Percentiles rank a stretch among this genome's conserved stretches.
Conservation (phyloP, 2,113 vertebrate species). For the Cyrtonyx montezumae region DNA sequence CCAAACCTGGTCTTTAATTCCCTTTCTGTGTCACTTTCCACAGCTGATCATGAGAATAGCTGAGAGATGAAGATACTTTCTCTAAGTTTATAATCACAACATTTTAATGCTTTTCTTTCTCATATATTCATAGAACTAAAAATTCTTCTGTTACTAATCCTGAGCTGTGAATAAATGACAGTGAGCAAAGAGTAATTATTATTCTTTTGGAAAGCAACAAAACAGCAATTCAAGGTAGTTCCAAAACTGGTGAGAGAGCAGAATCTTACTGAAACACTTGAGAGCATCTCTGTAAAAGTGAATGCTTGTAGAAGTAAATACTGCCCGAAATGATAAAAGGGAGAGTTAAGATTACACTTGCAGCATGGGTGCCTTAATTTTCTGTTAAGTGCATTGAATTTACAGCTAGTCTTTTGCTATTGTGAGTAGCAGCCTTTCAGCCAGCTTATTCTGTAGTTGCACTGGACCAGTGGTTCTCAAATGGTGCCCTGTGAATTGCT, state of each 20-base stretch:
- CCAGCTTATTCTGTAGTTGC: conserved; percentile 49
- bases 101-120: background rate
- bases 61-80: background rate
- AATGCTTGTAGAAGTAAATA: background rate
- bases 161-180: background rate
- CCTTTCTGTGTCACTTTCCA: background rate
- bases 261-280: background rate
- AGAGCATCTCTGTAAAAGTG: background rate
- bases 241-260: background rate
- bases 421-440: conserved; percentile 48
- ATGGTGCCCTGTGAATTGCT: background rate
- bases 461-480: conserved; percentile 62
- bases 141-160: background rate
- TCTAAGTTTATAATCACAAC: background rate
- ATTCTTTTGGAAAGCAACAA: background rate
- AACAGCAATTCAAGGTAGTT: background rate
- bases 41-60: background rate
- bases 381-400: conserved; percentile 36
- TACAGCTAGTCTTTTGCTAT: conserved; percentile 47
- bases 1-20: background rate
- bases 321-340: background rate
- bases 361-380: background rate
- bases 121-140: background rate
- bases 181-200: background rate
- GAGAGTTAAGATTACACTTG: background rate